Conservation (phyloP, 1,140 invertebrate species). For the Macrocentrus cingulum region DNA sequence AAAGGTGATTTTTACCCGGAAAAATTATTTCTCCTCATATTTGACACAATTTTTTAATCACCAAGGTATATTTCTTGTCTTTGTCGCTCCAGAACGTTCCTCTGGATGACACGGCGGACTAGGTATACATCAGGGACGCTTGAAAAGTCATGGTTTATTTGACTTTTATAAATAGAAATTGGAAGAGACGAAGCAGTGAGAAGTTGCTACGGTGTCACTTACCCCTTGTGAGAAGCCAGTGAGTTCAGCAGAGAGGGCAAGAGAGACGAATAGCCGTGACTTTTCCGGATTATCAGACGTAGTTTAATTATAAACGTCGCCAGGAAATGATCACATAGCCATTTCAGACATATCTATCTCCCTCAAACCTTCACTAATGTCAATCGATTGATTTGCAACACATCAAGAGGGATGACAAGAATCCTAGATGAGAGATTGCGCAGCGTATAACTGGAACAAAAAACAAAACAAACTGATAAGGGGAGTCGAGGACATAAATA, state of each 20-base stretch:
- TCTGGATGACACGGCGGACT: no score
- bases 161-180: constrained; percentile 56
- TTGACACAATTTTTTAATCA: neutral
- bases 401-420: no score
- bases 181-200: constrained; percentile 19
- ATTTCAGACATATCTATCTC: no score
- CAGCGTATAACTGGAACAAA: no score
- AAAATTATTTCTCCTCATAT: no score
- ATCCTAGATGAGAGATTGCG: no score
- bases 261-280: constrained; percentile 1
- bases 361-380: no score
- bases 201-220: constrained; percentile 56
- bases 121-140: constrained; percentile 26
- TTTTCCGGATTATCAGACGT: constrained; percentile 15
- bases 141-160: constrained; percentile 56
- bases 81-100: no score
- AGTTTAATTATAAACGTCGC: constrained; percentile 9
- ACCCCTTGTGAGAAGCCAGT: constrained; percentile 35
- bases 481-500: constrained; percentile 10
- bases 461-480: neutral
- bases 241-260: neutral
- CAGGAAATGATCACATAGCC: neutral
- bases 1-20: no score
- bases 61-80: no score
- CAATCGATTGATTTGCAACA: no score